Percentiles rank a stretch among this genome's conserved stretches.
Conservation (phyloP, 2,797 vertebrate species). For the Botia almorhae region DNA sequence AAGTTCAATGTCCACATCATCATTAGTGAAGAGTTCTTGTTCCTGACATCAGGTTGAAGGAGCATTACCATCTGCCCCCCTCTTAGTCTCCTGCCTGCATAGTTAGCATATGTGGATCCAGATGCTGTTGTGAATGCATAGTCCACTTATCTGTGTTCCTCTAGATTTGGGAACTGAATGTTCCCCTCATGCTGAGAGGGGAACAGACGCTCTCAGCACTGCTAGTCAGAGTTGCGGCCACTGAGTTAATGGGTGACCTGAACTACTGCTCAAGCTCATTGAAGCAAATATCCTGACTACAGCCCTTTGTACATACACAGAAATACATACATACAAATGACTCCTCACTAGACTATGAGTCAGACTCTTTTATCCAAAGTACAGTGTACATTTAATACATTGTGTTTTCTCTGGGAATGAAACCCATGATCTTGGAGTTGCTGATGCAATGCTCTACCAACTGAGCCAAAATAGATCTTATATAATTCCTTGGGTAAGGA, state of each 20-base stretch:
- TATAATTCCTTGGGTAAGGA: neutral
- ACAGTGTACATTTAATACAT: neutral
- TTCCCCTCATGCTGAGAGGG: constrained; percentile 35
- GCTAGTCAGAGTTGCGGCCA: constrained; percentile 21
- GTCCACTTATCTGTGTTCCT: constrained; percentile 31
- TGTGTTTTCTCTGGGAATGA: too few species aligned
- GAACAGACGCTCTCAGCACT: constrained; percentile 35
- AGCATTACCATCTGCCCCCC: constrained; percentile 6
- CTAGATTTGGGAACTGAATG: constrained; percentile 47
- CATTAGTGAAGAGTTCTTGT: neutral
- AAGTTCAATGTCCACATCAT: constrained; percentile 19
- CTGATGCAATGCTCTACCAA: neutral
- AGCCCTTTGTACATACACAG: neutral
- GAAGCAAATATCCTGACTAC: constrained; percentile 19
- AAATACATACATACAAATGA: neutral
- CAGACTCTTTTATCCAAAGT: constrained; percentile 1
- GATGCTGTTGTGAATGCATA: constrained; percentile 39
- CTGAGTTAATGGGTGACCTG: constrained; percentile 5
- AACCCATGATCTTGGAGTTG: neutral
- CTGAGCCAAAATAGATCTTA: neutral
- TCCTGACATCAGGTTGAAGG: neutral
- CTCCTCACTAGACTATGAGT: neutral
- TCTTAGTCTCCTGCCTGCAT: constrained; percentile 14
- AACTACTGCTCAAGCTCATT: constrained; percentile 23
- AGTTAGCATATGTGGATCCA: constrained; percentile 38